phyloP scores from a whole-genome alignment of 2,113 vertebrate species.

The Oryzias javanicus region DNA sequence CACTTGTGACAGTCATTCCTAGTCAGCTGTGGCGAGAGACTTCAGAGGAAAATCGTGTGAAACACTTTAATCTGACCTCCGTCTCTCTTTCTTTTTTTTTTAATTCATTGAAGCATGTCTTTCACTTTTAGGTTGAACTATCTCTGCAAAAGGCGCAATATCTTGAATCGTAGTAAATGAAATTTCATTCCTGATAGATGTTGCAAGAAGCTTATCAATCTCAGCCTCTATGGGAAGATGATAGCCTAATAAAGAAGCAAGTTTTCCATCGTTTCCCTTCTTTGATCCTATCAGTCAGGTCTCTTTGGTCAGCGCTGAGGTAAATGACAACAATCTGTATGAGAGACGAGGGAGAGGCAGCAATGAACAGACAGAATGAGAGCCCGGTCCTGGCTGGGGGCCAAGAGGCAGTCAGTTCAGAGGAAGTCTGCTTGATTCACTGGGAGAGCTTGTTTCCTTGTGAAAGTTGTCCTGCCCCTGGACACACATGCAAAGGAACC shows the following conservation, averaged over 20 bases:
- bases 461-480: slow-evolving; percentile 67
- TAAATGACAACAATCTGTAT: slow-evolving; percentile 25
- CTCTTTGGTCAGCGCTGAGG: slow-evolving; percentile 4
- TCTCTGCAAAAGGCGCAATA: no score
- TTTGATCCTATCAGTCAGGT: slow-evolving; percentile 12
- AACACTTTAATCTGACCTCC: slow-evolving; percentile 26
- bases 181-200: neutral
- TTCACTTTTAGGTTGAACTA: no score
- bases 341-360: slow-evolving; percentile 16
- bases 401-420: slow-evolving; percentile 49
- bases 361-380: slow-evolving; percentile 16
- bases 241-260: slow-evolving; percentile 33
- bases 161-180: no score
- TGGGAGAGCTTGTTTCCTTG: slow-evolving; percentile 63
- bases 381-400: slow-evolving; percentile 33
- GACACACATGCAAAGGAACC: slow-evolving; percentile 65
- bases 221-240: slow-evolving; percentile 26
- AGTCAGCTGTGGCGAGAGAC: slow-evolving; percentile 50
- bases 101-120: neutral
- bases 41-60: slow-evolving; percentile 37
- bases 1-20: slow-evolving; percentile 56
- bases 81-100: slow-evolving; percentile 19
- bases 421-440: slow-evolving; percentile 70
- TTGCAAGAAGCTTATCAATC: slow-evolving; percentile 32
- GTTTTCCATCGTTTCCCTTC: slow-evolving; percentile 3